Evolutionary conservation across 2,888 invertebrate species (phyloP).

Genomic region (Sinelater perroti): DNA sequence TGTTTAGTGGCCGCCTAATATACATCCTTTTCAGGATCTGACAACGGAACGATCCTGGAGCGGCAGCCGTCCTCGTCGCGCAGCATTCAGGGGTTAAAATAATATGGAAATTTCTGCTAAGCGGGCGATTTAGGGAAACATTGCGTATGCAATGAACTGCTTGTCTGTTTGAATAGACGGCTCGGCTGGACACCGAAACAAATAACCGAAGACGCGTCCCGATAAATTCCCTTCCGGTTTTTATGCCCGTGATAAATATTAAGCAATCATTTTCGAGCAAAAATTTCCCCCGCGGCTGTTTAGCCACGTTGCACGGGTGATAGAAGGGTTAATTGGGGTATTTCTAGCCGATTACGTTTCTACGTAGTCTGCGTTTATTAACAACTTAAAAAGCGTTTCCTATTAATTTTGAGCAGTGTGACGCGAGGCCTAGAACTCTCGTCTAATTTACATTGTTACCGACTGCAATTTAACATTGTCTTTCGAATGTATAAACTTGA

Average conservation of each 20-base stretch:
- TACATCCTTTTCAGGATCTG: conserved; percentile 36
- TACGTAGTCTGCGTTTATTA: too few relatives aligned
- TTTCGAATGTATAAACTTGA: too few relatives aligned
- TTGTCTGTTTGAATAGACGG: conserved; percentile 42
- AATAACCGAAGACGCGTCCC: conserved; percentile 33
- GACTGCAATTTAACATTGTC: too few relatives aligned
- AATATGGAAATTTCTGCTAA: conserved; percentile 51
- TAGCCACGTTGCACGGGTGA: too few relatives aligned
- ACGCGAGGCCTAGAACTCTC: too few relatives aligned
- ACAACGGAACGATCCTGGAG: conserved; percentile 35
- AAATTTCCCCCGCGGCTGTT: too few relatives aligned
- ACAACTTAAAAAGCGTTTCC: too few relatives aligned
- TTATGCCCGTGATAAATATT: neutral
- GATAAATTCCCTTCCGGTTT: conserved; percentile 28
- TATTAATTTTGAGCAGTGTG: too few relatives aligned
- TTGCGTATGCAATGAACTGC: conserved; percentile 57
- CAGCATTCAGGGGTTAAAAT: conserved; percentile 39
- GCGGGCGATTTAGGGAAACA: conserved; percentile 52
- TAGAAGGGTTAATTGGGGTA: too few relatives aligned
- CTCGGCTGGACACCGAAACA: conserved; percentile 37
- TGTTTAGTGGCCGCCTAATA: conserved; percentile 39
- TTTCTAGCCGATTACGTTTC: too few relatives aligned
- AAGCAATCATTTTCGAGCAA: conserved; percentile 5
- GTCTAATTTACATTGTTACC: too few relatives aligned
- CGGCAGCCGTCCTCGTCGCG: conserved; percentile 28